These are phyloP conservation scores for Blastobasis lacticolella DNA, from an alignment of 2,888 invertebrate species.

Conservation along the genomic window DNA sequence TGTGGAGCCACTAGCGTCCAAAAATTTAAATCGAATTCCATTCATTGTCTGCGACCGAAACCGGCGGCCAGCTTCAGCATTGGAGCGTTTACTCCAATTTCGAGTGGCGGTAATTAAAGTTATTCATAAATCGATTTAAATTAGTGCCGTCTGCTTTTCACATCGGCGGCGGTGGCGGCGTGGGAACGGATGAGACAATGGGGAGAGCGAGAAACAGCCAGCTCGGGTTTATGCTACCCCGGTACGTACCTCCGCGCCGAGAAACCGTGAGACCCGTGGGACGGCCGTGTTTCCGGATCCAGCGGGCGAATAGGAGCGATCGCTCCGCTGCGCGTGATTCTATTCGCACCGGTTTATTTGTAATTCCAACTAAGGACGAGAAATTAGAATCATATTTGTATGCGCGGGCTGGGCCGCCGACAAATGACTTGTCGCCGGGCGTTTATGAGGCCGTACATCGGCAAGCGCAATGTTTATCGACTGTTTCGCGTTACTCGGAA, in stretches of 20 bases:
- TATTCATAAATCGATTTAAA: conserved; percentile 41
- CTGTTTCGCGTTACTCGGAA: background rate
- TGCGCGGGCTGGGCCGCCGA: background rate
- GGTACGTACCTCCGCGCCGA: conserved; percentile 26
- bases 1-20: background rate
- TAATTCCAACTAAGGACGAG: conserved; percentile 4
- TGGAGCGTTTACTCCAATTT: background rate
- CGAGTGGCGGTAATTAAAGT: conserved; percentile 24
- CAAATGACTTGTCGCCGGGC: conserved; percentile 3
- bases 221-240: conserved; percentile 25
- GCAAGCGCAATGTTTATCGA: background rate
- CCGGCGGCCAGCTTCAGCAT: no score
- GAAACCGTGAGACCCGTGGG: conserved; percentile 50
- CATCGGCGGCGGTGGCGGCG: conserved; percentile 25
- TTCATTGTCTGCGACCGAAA: no score
- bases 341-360: conserved; percentile 16
- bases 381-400: conserved; percentile 8
- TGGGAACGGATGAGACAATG: conserved; percentile 50
- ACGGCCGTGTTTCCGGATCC: conserved; percentile 1
- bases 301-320: conserved; percentile 27
- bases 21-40: no score
- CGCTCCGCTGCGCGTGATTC: conserved; percentile 18
- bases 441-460: background rate
- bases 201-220: conserved; percentile 30
- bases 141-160: conserved; percentile 30